Conservation (phyloP, 2,113 vertebrate species). For the Amazona guildingii region DNA sequence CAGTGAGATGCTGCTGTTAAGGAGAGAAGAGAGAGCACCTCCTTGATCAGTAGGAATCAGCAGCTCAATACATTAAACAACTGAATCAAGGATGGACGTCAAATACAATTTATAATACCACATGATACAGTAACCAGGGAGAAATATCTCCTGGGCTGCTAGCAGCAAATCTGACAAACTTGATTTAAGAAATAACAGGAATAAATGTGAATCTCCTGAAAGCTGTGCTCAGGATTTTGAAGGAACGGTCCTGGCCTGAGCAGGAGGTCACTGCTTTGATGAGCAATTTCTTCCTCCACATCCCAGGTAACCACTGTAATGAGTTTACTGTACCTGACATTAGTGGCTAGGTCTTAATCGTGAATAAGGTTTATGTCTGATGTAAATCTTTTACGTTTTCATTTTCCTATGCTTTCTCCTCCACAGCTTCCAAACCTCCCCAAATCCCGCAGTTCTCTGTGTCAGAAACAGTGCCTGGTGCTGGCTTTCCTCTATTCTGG, state of each 20-base stretch:
- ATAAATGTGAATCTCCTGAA: neutral
- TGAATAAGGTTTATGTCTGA: neutral
- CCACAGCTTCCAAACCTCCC: neutral
- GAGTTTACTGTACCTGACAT: neutral
- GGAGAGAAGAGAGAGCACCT: neutral
- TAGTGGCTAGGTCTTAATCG: neutral
- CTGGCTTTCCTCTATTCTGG: neutral
- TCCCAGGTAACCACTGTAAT: neutral
- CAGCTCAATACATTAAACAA: neutral
- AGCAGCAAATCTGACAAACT: neutral
- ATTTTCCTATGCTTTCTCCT: neutral
- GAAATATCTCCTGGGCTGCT: neutral
- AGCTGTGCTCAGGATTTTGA: neutral
- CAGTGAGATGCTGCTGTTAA: neutral
- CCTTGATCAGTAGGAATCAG: neutral
- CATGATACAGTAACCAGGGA: neutral
- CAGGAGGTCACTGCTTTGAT: rapidly evolving
- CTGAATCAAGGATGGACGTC: neutral
- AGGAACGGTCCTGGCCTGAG: neutral
- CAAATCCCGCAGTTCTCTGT: neutral
- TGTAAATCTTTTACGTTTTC: neutral
- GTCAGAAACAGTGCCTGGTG: neutral
- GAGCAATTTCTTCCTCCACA: neutral
- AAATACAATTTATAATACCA: neutral
- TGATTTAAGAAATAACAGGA: neutral